Evolutionary conservation across 2,113 vertebrate species (phyloP).

Genomic region (Cnemophilus loriae): DNA sequence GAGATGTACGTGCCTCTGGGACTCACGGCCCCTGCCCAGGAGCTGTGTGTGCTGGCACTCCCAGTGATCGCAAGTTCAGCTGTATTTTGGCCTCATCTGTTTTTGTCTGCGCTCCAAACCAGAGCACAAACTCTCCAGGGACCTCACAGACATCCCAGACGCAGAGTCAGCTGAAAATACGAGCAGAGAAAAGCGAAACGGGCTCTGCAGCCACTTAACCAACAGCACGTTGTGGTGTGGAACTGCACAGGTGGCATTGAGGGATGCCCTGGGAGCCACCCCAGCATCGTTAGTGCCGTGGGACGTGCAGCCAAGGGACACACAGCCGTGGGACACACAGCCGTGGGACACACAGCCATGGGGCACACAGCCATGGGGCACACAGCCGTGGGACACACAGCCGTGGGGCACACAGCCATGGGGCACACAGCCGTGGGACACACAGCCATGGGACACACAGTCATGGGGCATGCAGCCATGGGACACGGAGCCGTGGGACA

Average conservation of each 20-base stretch:
- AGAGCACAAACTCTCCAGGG: not conserved
- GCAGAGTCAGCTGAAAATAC: not conserved
- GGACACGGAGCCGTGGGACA: not conserved
- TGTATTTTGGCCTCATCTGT: not conserved
- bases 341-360: not conserved
- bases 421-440: not conserved
- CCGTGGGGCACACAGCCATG: not conserved
- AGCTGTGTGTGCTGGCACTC: not conserved
- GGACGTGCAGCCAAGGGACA: not conserved
- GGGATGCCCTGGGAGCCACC: not conserved
- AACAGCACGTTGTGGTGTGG: fast-evolving
- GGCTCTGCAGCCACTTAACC: not conserved
- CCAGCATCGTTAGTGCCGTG: fast-evolving
- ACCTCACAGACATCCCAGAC: not conserved
- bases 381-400: not conserved
- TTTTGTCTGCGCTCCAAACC: not conserved
- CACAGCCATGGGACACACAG: not conserved
- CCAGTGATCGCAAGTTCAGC: not conserved
- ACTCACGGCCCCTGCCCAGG: not conserved
- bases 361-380: not conserved
- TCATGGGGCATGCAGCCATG: not conserved
- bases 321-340: not conserved
- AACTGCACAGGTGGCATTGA: not conserved
- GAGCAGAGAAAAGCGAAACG: not conserved
- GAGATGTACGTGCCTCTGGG: not conserved